phyloP scores from a whole-genome alignment of 2,888 invertebrate genomes.

The Cabera pusaria region DNA sequence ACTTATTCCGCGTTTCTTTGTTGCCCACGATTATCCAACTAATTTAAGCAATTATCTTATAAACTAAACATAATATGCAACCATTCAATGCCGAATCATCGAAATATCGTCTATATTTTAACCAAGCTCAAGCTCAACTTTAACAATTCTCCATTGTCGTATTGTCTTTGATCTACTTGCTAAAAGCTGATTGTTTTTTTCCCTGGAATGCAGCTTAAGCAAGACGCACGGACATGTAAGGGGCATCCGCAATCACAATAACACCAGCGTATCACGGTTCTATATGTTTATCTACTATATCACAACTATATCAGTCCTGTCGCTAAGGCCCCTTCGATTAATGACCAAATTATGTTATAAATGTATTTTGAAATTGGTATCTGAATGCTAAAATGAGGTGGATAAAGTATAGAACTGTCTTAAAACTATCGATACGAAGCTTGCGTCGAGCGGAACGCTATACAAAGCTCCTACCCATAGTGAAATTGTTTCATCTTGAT shows the following conservation, averaged over 20 bases:
- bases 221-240: conserved; percentile 56
- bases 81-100: too few relatives aligned
- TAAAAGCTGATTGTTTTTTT: conserved; percentile 45
- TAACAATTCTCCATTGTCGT: conserved; percentile 4
- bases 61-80: too few relatives aligned
- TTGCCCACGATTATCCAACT: too few relatives aligned
- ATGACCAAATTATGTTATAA: too few relatives aligned
- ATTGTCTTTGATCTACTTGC: conserved; percentile 16
- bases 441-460: conserved; percentile 50
- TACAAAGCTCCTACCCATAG: conserved; percentile 38
- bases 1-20: too few relatives aligned
- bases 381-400: conserved; percentile 17
- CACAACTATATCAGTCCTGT: conserved; percentile 7
- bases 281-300: conserved; percentile 27
- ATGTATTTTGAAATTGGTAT: too few relatives aligned
- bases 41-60: too few relatives aligned
- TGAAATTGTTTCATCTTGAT: conserved; percentile 55
- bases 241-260: conserved; percentile 47
- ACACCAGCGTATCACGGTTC: conserved; percentile 38
- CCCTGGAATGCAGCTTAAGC: conserved; percentile 79
- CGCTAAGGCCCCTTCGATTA: conserved; percentile 8
- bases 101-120: background rate
- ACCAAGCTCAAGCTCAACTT: conserved; percentile 1
- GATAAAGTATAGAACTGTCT: conserved; percentile 51
- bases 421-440: conserved; percentile 44